Evolutionary conservation across 2,797 vertebrate genomes (phyloP), one percentile per base, ranked within the genome.

Genomic region (Mormyrus proboscirostris): DNA sequence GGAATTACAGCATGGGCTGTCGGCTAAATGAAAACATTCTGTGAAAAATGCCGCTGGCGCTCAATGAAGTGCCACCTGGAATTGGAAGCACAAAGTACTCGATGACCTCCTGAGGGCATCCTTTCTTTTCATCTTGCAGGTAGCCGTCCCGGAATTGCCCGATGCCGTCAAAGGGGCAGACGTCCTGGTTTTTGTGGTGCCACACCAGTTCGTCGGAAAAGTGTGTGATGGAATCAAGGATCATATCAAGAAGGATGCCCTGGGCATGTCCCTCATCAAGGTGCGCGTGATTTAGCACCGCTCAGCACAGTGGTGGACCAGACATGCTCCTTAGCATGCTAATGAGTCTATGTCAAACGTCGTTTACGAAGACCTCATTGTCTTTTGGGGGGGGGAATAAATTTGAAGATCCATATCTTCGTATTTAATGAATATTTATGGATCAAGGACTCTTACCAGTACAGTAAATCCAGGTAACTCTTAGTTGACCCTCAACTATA

Each of bases 241-340:
- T 83, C 96, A 97, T 2, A 94, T 99, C 93, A 98, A 99, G 94
- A 95, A 96, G 86, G 96, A 96, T 0, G 92, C 96, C 0, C 92
- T 98, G 0, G 98, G 99, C 51, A 91, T 99, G 93, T 99, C 99
- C 0, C 98, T 99, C 76, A 99, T 99, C 93, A 99, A 99, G 97
- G 98, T 98, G 90, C 10, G 93, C 89, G 89, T 0, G 33, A 79
- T 10, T 22, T 87, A 4, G 4, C 44, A 22, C 10, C 8, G 1
- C 3, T 50, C 9, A 50, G 10, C 44, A n/a, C 47, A 84, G 12
- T 6, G 41, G 76, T 4, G 19, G 41, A 47, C 41, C 76, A 82
- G 41, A 10, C 19, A 2, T 0, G 7, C 19, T 5, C 73, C 16
- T 79, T 41, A 47, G 41, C 76, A 47, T 82, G 16, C 76, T 47